Percentiles rank a stretch among this genome's conserved stretches.
Conservation (phyloP, 37 sponge, comb jelly and placozoan genomes). For the Geodia barretti region DNA sequence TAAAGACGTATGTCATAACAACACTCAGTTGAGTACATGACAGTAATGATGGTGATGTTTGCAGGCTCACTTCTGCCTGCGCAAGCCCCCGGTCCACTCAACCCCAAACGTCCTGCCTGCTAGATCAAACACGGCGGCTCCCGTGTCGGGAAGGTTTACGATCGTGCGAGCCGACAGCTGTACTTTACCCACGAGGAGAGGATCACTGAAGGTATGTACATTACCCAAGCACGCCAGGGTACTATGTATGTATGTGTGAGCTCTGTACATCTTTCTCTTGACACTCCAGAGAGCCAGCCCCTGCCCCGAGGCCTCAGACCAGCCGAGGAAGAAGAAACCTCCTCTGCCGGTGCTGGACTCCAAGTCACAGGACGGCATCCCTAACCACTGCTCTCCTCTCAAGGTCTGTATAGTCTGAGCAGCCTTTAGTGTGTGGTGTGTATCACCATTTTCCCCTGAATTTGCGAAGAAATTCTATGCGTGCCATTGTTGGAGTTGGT, state of each 20-base stretch:
- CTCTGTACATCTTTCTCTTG: not conserved
- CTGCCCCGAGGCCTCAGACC: not conserved
- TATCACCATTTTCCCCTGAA: too few relatives aligned
- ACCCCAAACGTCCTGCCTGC: not conserved
- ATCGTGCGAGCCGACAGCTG: not conserved
- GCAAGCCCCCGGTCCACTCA: not conserved
- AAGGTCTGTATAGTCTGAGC: conserved; percentile 2
- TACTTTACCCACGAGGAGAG: conserved; percentile 1
- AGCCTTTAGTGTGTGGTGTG: not conserved
- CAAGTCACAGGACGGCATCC: conserved; percentile 22
- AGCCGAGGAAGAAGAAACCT: conserved; percentile 21
- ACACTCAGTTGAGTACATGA: conserved; percentile 12
- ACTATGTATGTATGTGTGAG: not conserved
- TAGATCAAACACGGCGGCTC: not conserved
- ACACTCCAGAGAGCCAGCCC: conserved; percentile 47
- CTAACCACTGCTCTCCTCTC: not conserved
- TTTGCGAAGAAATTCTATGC: too few relatives aligned
- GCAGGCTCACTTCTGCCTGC: not conserved
- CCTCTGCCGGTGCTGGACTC: conserved; percentile 48
- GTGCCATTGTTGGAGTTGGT: too few relatives aligned
- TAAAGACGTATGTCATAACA: not conserved
- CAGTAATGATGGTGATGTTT: not conserved
- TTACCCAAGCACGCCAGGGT: not conserved
- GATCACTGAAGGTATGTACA: conserved; percentile 4
- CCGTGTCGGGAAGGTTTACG: not conserved